phyloP scores from a whole-genome alignment of 2,888 invertebrate genomes.

The Cheilosia urbana region DNA sequence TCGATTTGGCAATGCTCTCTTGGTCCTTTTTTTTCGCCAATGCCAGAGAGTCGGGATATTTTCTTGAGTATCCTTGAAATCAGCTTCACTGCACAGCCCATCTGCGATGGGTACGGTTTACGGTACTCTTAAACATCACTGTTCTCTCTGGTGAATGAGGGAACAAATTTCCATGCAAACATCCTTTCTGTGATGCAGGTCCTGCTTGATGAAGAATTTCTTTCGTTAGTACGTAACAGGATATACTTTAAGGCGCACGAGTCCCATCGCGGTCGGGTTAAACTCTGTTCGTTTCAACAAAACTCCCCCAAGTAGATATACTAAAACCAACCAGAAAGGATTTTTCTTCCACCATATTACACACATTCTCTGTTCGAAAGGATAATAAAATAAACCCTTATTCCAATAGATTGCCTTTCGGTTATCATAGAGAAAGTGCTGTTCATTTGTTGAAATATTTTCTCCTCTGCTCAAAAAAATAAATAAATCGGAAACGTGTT shows the following conservation, averaged over 20 bases:
- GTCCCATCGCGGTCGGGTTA: constrained; percentile 59
- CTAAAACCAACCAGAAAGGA: constrained; percentile 14
- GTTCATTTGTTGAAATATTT: background rate
- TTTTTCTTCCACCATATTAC: constrained; percentile 4
- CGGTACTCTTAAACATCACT: constrained; percentile 37
- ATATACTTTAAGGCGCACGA: constrained; percentile 71
- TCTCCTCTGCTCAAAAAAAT: background rate
- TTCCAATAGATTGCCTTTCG: constrained; percentile 12
- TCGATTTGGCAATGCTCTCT: background rate
- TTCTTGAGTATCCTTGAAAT: constrained; percentile 59
- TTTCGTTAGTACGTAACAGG: constrained; percentile 71
- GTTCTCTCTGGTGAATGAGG: constrained; percentile 12
- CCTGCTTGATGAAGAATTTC: constrained; percentile 58
- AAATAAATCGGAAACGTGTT: constrained; percentile 53
- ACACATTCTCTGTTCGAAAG: constrained; percentile 14
- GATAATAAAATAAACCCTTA: constrained; percentile 25
- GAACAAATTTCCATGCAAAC: constrained; percentile 49
- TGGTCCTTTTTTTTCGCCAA: background rate
- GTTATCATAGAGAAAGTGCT: background rate
- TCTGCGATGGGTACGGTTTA: background rate
- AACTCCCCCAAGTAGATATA: constrained; percentile 23
- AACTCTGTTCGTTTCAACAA: constrained; percentile 55
- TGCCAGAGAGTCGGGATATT: constrained; percentile 27
- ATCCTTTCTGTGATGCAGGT: constrained; percentile 72
- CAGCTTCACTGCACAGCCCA: constrained; percentile 12